Conservation (phyloP, 2,113 vertebrate species). For the Ammospiza caudacuta region DNA sequence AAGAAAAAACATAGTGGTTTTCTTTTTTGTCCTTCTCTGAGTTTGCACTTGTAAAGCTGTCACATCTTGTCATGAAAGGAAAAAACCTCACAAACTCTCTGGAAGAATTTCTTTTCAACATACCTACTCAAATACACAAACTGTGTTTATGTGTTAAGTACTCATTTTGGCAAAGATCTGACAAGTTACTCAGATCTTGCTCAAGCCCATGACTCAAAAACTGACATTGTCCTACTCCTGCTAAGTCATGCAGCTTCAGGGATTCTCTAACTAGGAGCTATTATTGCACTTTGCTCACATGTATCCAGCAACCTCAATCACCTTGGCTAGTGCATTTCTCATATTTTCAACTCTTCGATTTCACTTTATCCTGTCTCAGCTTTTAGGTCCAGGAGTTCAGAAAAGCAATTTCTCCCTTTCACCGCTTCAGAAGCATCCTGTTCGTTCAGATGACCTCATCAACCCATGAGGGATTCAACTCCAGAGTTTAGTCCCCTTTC, state of each 20-base stretch:
- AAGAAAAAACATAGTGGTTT: background rate
- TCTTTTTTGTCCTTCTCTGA: background rate
- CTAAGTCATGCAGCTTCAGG: background rate
- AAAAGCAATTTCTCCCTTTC: background rate
- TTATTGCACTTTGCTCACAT: background rate
- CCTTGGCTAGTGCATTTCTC: background rate
- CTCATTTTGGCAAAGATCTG: background rate
- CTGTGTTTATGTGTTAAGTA: background rate
- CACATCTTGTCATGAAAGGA: background rate
- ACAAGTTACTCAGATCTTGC: background rate
- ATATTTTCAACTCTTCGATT: background rate
- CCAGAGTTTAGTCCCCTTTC: background rate
- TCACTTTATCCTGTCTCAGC: background rate
- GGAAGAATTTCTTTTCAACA: background rate
- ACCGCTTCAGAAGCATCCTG: background rate
- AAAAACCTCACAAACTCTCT: background rate
- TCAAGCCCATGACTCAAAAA: background rate
- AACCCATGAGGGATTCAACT: background rate
- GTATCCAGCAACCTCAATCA: background rate
- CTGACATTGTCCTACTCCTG: background rate
- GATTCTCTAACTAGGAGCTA: background rate
- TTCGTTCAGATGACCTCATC: background rate
- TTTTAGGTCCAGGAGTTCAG: background rate
- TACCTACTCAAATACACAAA: background rate
- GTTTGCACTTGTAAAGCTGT: background rate